Percentiles rank a stretch among this genome's conserved stretches.
Evolutionary conservation across 2,888 invertebrate species (phyloP).

Genomic region (Pogonocherus hispidulus): DNA sequence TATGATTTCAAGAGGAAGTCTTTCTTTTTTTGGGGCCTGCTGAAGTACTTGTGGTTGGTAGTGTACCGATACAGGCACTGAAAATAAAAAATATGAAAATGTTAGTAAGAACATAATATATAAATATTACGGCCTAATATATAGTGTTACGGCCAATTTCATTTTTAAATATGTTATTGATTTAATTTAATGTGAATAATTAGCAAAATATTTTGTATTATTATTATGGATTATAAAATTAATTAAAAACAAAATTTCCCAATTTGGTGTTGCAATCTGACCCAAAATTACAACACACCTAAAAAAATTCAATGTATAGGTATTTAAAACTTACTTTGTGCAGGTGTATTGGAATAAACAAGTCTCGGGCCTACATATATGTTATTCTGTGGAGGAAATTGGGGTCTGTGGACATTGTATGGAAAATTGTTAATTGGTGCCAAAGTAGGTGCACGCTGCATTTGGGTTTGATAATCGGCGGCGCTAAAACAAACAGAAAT

Average conservation of each 20-base stretch:
- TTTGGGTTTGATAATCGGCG: neutral
- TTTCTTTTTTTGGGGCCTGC: neutral
- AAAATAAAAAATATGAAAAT: constrained; percentile 2
- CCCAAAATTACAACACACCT: no score
- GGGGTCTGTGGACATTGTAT: neutral
- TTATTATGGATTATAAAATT: no score
- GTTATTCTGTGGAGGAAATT: neutral
- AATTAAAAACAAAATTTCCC: no score
- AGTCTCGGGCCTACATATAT: neutral
- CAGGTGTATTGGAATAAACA: neutral
- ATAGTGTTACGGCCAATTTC: no score
- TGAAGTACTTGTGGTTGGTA: neutral
- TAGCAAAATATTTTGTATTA: no score
- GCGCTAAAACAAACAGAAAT: neutral
- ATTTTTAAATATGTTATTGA: no score
- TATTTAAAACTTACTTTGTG: neutral
- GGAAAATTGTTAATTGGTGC: neutral
- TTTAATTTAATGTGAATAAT: no score
- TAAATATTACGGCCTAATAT: no score
- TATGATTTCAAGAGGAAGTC: neutral
- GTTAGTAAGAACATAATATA: no score
- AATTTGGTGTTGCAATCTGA: no score
- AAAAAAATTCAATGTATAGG: no score
- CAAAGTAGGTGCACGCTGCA: neutral
- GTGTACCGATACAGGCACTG: neutral